Evolutionary conservation across 2,797 vertebrate species (phyloP).

Genomic region (Valencia hispanica): DNA sequence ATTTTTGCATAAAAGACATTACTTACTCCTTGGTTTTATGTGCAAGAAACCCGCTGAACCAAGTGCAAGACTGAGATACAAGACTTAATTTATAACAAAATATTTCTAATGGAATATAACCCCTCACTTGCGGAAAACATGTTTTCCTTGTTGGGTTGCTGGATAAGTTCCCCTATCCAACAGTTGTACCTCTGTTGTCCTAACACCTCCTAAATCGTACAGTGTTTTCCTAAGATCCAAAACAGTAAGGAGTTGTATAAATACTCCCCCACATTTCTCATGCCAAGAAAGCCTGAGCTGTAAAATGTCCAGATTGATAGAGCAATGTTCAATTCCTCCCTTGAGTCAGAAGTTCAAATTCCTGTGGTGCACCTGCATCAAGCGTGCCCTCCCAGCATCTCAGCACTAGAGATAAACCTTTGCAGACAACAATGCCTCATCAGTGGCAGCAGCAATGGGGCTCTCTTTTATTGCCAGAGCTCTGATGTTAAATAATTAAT

Average conservation of each 20-base stretch:
- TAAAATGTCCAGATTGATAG: conserved; percentile 82
- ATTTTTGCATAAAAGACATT: conserved; percentile 30
- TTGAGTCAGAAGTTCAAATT: conserved; percentile 78
- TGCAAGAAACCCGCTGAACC: conserved; percentile 22
- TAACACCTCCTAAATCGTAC: conserved; percentile 37
- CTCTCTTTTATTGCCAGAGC: conserved; percentile 71
- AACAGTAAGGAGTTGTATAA: conserved; percentile 74
- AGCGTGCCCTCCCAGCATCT: conserved; percentile 75
- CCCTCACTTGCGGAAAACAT: conserved; percentile 13
- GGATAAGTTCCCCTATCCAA: conserved; percentile 17
- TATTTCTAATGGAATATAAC: conserved; percentile 10
- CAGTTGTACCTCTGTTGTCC: conserved; percentile 22
- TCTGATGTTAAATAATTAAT: conserved; percentile 79
- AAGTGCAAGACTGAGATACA: conserved; percentile 2
- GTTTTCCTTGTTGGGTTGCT: conserved; percentile 37
- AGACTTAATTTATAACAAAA: conserved; percentile 25
- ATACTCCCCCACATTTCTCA: conserved; percentile 81
- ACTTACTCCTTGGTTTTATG: conserved; percentile 24
- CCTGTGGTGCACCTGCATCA: conserved; percentile 67
- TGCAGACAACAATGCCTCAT: conserved; percentile 76
- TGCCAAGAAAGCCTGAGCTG: conserved; percentile 67
- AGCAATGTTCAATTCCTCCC: conserved; percentile 78
- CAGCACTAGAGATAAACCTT: conserved; percentile 75
- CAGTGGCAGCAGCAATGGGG: conserved; percentile 65
- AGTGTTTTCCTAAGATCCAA: conserved; percentile 64